Conservation (phyloP, 1,140 invertebrate genomes). For the Bombus sibiricus region DNA sequence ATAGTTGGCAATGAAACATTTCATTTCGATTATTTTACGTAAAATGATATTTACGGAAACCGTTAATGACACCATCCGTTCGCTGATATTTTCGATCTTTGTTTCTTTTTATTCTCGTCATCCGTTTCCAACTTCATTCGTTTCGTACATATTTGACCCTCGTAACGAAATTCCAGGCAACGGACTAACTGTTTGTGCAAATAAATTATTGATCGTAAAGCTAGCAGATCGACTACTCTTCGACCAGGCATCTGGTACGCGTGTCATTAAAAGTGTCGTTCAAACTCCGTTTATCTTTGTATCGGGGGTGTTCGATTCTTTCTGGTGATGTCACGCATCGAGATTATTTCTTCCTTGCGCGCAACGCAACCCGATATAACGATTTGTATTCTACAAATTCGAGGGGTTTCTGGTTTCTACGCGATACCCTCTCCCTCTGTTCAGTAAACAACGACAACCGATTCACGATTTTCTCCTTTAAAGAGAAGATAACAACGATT, state of each 20-base stretch:
- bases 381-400: no score
- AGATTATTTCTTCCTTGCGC: constrained; percentile 44
- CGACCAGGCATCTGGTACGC: constrained; percentile 23
- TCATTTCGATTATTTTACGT: neutral
- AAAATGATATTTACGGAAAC: neutral
- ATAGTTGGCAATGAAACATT: neutral
- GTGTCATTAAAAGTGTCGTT: constrained; percentile 52
- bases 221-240: neutral
- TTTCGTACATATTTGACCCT: neutral
- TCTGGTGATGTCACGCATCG: constrained; percentile 61
- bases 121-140: neutral
- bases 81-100: no score
- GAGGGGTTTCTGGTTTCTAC: no score
- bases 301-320: constrained; percentile 1
- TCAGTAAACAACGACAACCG: neutral
- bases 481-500: neutral
- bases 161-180: neutral
- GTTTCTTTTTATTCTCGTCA: no score
- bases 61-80: no score
- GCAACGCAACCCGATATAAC: no score
- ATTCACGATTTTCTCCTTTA: constrained; percentile 19
- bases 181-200: neutral
- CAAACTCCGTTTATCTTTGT: neutral
- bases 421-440: neutral
- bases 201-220: constrained; percentile 14